These are phyloP conservation scores for Rhyacophila brunnea DNA, from an alignment of 1,140 invertebrate genomes.

Conservation along the genomic window DNA sequence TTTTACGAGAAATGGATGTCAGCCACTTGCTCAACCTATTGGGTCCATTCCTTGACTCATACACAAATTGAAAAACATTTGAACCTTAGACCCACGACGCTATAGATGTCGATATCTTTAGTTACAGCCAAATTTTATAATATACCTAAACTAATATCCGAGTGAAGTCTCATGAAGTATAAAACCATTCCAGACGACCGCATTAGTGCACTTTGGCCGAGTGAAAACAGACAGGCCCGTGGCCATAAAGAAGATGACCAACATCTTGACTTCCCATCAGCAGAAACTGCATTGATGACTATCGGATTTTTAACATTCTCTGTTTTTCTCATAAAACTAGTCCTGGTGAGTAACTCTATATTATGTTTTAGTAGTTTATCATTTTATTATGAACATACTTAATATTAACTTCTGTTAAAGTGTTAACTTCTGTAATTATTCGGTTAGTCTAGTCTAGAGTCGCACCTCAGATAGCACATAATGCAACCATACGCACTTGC, in stretches of 20 bases:
- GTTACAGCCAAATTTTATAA: neutral
- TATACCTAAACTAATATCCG: neutral
- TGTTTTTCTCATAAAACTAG: constrained; percentile 76
- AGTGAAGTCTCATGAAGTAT: neutral
- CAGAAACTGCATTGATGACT: constrained; percentile 74
- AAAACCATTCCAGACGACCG: constrained; percentile 43
- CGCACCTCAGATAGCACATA: too few relatives aligned
- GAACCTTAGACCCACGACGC: too few relatives aligned
- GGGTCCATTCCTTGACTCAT: too few relatives aligned
- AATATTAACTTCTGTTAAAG: too few relatives aligned
- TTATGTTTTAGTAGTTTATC: too few relatives aligned
- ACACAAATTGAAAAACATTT: too few relatives aligned
- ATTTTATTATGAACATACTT: too few relatives aligned
- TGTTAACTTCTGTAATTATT: too few relatives aligned
- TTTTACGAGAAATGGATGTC: too few relatives aligned
- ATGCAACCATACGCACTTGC: too few relatives aligned
- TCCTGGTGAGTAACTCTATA: constrained; percentile 65
- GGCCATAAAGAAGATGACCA: constrained; percentile 47
- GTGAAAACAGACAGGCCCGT: constrained; percentile 38
- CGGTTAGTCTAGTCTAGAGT: too few relatives aligned
- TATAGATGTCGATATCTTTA: neutral
- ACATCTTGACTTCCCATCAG: constrained; percentile 72
- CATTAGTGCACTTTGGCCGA: constrained; percentile 44
- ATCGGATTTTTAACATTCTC: constrained; percentile 82
- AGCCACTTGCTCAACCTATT: too few relatives aligned